A percentile compares a stretch with the other conserved stretches of the same genome.
Evolutionary conservation across 2,888 invertebrate species (phyloP).

Genomic region (Meiosimyza platycephala): DNA sequence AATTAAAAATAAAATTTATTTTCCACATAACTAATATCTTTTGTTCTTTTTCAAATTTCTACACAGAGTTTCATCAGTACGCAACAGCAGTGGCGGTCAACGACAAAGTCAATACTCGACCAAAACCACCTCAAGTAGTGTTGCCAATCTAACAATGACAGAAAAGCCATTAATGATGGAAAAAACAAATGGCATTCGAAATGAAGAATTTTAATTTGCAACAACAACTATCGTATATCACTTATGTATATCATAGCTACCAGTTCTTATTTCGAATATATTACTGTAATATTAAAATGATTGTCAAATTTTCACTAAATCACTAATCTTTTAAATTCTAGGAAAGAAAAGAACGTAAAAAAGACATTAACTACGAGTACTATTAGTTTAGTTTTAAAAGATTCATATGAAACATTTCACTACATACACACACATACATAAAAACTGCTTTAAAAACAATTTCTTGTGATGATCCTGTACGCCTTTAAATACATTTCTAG

Average conservation of each 20-base stretch:
- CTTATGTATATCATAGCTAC: background rate
- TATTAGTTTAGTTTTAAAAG: background rate
- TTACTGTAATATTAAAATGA: too few species aligned
- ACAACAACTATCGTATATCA: background rate
- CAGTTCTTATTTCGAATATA: conserved; percentile 23
- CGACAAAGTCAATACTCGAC: conserved; percentile 66
- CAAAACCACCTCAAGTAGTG: conserved; percentile 63
- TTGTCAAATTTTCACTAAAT: background rate
- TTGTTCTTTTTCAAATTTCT: conserved; percentile 4
- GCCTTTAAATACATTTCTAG: conserved; percentile 4
- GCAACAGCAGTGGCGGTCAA: conserved; percentile 59
- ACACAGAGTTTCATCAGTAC: conserved; percentile 58
- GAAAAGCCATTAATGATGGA: conserved; percentile 59
- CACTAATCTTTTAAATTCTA: background rate
- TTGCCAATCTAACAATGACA: conserved; percentile 57
- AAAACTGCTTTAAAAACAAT: background rate
- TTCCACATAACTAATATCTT: background rate
- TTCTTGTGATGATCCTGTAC: background rate
- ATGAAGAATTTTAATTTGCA: background rate
- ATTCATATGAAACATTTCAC: conserved; percentile 2
- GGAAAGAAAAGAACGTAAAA: too few species aligned
- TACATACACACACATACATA: too few species aligned
- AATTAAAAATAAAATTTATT: background rate
- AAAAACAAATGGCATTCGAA: conserved; percentile 50
- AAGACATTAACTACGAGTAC: too few species aligned